Evolutionary conservation across 23 tunicate genomes (phyloP), one percentile per base, ranked within the genome.

Genomic region (Oikopleura dioica): DNA sequence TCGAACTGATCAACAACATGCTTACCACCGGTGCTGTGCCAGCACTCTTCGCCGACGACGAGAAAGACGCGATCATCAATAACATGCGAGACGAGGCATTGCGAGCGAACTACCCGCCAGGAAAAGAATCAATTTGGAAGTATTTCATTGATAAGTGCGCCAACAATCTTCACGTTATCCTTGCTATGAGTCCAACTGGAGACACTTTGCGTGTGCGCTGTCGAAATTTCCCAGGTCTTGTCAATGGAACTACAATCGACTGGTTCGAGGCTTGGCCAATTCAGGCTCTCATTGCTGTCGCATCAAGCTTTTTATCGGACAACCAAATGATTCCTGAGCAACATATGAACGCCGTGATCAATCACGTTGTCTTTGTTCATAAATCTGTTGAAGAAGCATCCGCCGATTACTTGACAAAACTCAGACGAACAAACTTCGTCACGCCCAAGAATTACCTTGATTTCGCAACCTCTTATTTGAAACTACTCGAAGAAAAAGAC

Each of bases 211-310:
- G 99, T n/a, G 82, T 94, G 69, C 82, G 99, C 76, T 94, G 99
- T 38, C 87, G 99, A 76, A 94, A 94, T 79, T 94, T 94, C 50
- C 99, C 99, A 32, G 99, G 99, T 23, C 83, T 94, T 87, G 99
- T 94, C 55, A 94, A 94, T 83, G 86, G 86, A 80, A 94, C 99
- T 1, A 80, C 86, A 1, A 94, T 94, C 35, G 95, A 94, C 38
- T 94, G 99, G 99, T 94, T 94, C 78, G 58, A 86, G 87, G 88
- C 86, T 34, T 94, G 99, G 99, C 99, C 99, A 0, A 84, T 86
- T 51, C 99, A 94, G 81, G 99, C 99, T 38, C 55, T 94, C 50
- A 82, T 68, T 68, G 99, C 99, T 51, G 99, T 94, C 12, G 99
- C 99, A 0, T 83, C 88, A 0, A 86, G 95, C n/a, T 86, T 94